Base-by-base conservation (phyloP, 2,797 vertebrate species). In the Pangasius macronema region DNA sequence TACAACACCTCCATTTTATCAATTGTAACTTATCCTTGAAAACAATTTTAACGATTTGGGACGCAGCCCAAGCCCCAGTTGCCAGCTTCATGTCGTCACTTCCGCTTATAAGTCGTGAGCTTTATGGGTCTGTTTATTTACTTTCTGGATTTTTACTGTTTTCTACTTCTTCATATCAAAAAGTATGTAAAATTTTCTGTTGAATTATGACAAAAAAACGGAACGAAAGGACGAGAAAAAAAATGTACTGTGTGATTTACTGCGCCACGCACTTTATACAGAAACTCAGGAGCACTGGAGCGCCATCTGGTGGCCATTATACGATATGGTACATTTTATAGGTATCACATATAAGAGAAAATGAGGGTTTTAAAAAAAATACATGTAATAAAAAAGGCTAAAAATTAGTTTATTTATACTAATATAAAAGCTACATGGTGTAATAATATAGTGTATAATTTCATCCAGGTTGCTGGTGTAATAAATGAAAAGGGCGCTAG, bases 281-380 rank as follows among this genome's bases (percentile, higher is more conserved):
- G 3, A 30, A 55, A 30, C 51, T 72, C 30, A 30, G 3, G 24
- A 13, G 27, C 84, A 57, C 79, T 36, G 8, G 61, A 20, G 39
- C 63, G 81, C 81, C 85, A 88, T 57, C 88, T 88, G 79, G 63
- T 76, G 88, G 81, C 46, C 1, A 42, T 30, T 63, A 22, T 24
- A 30, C 0, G 27, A 22, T 22, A 73, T 16, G 5, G 24, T 18
- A 53, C 5, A 14, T 61, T 81, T 27, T 5, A 33, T 13, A 30
- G 3, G 33, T 68, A 27, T 53, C 20, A 51, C 2, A 68, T 24
- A 67, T 22, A 22, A 42, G 0, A 10, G 7, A 61, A 63, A 30
- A 16, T n/a, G 59, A 2, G n/a, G 6, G 36, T 42, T 46, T 67
- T 9, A 10, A 4, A 27, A n/a, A 24, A 42, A 5, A 7, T 49